Percentiles rank a stretch among this genome's conserved stretches.
Conservation (phyloP, 2,797 vertebrate species). For the Betta splendens region DNA sequence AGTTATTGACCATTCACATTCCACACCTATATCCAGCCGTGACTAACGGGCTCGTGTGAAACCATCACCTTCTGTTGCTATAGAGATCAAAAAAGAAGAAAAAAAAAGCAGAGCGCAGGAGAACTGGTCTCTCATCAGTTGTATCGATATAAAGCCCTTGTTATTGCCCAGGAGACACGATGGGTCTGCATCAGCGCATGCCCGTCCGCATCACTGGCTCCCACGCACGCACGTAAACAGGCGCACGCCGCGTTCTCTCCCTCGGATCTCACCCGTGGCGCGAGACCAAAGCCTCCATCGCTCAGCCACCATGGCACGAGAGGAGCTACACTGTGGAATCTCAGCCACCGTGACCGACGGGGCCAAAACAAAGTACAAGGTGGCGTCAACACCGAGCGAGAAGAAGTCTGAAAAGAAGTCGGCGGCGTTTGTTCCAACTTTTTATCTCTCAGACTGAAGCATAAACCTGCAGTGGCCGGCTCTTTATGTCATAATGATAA, state of each 20-base stretch:
- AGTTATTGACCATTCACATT: constrained; percentile 72
- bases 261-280: constrained; percentile 2
- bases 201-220: constrained; percentile 39
- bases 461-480: constrained; percentile 43
- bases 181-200: constrained; percentile 47
- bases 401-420: constrained; percentile 6
- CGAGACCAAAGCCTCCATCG: constrained; percentile 32
- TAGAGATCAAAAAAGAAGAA: constrained; percentile 74
- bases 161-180: constrained; percentile 52
- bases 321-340: constrained; percentile 74
- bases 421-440: background rate
- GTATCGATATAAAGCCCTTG: constrained; percentile 61
- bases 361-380: constrained; percentile 68
- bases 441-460: constrained; percentile 11
- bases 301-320: constrained; percentile 48
- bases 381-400: constrained; percentile 21
- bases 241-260: constrained; percentile 16
- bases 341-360: constrained; percentile 63
- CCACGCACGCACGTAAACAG: constrained; percentile 48
- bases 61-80: constrained; percentile 72
- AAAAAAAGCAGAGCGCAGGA: constrained; percentile 56
- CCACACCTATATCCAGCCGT: constrained; percentile 71
- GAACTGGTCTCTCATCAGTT: constrained; percentile 55
- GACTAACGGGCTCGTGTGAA: constrained; percentile 74
- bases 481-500: constrained; percentile 31